Percentiles rank a stretch among this genome's conserved stretches.
phyloP scores from a whole-genome alignment of 2,797 vertebrate genomes.

The Neosilurus hyrtlii region DNA sequence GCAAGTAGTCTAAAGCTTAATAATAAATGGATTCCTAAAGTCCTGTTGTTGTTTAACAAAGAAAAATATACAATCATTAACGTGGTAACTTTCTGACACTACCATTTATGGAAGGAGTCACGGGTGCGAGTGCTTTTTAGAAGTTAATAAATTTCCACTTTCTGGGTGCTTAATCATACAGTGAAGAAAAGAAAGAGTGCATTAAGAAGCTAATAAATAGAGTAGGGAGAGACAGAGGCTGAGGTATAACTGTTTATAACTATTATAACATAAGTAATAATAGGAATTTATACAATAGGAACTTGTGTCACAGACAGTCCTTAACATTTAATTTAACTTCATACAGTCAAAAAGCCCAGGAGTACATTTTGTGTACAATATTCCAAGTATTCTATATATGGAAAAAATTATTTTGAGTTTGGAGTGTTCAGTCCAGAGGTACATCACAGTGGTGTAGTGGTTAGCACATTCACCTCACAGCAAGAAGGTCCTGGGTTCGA shows the following conservation, averaged over 20 bases:
- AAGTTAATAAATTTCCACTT: background rate
- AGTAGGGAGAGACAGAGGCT: background rate
- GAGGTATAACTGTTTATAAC: background rate
- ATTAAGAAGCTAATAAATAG: too few species aligned
- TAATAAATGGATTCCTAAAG: background rate
- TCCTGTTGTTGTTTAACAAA: background rate
- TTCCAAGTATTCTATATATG: background rate
- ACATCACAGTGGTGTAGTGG: too few species aligned
- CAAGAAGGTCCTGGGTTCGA: too few species aligned
- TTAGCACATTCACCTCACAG: too few species aligned
- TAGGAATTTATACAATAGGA: background rate
- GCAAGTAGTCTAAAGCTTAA: background rate
- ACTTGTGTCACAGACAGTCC: background rate
- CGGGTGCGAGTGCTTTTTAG: background rate
- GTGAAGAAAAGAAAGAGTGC: too few species aligned
- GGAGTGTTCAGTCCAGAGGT: too few species aligned
- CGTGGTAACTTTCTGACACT: background rate
- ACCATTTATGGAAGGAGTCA: background rate
- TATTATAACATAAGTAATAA: background rate
- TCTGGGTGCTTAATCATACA: too few species aligned
- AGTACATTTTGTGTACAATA: background rate
- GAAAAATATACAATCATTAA: background rate
- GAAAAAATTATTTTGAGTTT: background rate
- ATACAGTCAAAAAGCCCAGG: background rate
- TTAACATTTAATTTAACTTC: background rate